phyloP scores from a whole-genome alignment of 1,140 invertebrate species.

The Drosophila arawakana region DNA sequence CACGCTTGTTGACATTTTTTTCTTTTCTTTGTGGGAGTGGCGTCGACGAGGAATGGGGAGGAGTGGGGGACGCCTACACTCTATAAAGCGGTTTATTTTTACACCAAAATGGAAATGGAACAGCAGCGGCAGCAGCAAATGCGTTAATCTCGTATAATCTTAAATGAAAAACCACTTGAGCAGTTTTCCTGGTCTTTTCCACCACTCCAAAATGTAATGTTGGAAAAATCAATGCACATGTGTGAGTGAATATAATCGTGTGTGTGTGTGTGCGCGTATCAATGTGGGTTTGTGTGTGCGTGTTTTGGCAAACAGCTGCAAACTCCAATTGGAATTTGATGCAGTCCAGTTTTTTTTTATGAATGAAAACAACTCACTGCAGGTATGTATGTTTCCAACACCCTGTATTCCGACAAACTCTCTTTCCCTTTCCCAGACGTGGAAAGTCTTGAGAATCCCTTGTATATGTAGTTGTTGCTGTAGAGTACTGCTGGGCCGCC shows the following conservation, averaged over 20 bases:
- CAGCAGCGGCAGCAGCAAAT: conserved; percentile 42
- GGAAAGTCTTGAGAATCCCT: conserved; percentile 11
- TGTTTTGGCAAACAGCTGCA: conserved; percentile 53
- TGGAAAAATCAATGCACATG: conserved; percentile 78
- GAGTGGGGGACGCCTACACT: conserved; percentile 13
- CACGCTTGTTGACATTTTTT: conserved; percentile 53
- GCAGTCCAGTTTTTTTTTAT: conserved; percentile 64
- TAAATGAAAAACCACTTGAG: conserved; percentile 69
- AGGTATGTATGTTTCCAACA: conserved; percentile 48
- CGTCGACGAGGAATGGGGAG: not conserved
- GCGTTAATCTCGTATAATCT: conserved; percentile 58
- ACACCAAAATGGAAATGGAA: conserved; percentile 45
- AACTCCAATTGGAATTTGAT: conserved; percentile 57
- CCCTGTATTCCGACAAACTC: conserved; percentile 42
- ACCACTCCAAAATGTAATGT: conserved; percentile 36
- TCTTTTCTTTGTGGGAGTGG: not conserved
- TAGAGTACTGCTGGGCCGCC: conserved; percentile 15
- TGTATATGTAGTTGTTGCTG: not conserved
- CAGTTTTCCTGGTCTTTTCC: conserved; percentile 32
- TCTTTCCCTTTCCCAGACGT: conserved; percentile 38
- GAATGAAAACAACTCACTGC: conserved; percentile 75
- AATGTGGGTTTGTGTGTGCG: conserved; percentile 19
- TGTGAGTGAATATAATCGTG: conserved; percentile 39
- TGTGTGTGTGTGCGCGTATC: not conserved
- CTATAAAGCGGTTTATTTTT: conserved; percentile 52